phyloP scores from a whole-genome alignment of 2,888 invertebrate species.

The Platycnemis pennipes region DNA sequence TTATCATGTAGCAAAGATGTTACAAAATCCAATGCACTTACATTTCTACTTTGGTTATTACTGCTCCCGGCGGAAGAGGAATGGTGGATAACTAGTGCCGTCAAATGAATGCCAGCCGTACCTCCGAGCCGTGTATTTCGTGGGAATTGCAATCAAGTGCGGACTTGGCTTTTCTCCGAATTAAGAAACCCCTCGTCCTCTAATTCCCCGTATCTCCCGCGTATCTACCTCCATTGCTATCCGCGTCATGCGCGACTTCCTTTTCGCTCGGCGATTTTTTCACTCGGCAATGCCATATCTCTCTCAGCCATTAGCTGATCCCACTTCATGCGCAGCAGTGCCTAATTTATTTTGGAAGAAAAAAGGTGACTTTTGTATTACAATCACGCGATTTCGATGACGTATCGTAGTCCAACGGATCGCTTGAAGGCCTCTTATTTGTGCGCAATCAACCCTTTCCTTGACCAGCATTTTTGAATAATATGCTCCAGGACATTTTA shows the following conservation, averaged over 20 bases:
- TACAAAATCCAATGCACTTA: no score
- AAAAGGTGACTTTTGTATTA: not conserved
- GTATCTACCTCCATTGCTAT: not conserved
- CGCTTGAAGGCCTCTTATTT: not conserved
- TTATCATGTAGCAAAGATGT: no score
- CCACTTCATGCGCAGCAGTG: not conserved
- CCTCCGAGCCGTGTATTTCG: not conserved
- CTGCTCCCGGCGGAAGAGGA: not conserved
- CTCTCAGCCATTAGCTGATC: not conserved
- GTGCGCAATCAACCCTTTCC: not conserved
- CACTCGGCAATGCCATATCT: not conserved
- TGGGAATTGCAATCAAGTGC: not conserved
- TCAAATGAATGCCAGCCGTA: not conserved
- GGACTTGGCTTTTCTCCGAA: conserved; percentile 3
- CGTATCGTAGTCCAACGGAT: not conserved
- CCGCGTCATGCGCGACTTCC: not conserved
- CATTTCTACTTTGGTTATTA: not conserved
- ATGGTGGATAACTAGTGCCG: not conserved
- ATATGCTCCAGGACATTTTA: no score
- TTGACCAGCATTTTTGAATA: not conserved
- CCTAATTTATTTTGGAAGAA: not conserved
- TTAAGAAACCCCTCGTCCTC: not conserved
- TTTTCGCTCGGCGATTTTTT: not conserved
- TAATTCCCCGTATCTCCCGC: not conserved
- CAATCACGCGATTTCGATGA: not conserved